Evolutionary conservation across 2,888 invertebrate genomes (phyloP).

Genomic region (Polyommatus icarus): DNA sequence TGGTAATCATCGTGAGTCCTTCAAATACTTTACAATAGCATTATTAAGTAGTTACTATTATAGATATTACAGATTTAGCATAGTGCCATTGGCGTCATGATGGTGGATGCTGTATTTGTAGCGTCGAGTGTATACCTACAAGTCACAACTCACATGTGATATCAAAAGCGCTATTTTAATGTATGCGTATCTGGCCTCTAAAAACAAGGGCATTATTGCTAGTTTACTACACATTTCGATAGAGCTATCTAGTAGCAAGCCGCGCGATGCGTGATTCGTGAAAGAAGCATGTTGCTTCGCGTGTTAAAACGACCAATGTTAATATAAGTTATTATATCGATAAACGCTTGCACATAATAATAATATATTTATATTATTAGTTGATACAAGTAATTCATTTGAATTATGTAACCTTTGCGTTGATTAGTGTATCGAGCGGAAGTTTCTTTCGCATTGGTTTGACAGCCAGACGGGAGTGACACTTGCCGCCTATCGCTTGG

Average conservation of each 20-base stretch:
- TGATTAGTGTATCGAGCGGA: conserved; percentile 38
- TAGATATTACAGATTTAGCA: conserved; percentile 16
- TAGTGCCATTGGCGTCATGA: neutral
- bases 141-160: conserved; percentile 34
- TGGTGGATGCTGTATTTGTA: neutral
- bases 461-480: conserved; percentile 51
- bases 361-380: conserved; percentile 38
- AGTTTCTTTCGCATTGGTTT: conserved; percentile 37
- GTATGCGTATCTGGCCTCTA: conserved; percentile 41
- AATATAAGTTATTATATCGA: conserved; percentile 41
- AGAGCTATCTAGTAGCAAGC: conserved; percentile 40
- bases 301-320: conserved; percentile 36
- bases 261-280: conserved; percentile 44
- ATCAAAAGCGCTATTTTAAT: conserved; percentile 46
- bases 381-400: conserved; percentile 36
- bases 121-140: neutral
- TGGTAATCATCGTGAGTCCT: conserved; percentile 26
- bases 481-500: conserved; percentile 56
- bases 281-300: conserved; percentile 42
- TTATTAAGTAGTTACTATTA: conserved; percentile 16
- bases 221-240: conserved; percentile 40
- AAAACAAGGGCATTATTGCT: conserved; percentile 43
- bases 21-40: conserved; percentile 28
- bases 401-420: conserved; percentile 39
- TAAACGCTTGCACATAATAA: conserved; percentile 39